Evolutionary conservation across 2,888 invertebrate genomes (phyloP).

Genomic region (Plusia festucae): DNA sequence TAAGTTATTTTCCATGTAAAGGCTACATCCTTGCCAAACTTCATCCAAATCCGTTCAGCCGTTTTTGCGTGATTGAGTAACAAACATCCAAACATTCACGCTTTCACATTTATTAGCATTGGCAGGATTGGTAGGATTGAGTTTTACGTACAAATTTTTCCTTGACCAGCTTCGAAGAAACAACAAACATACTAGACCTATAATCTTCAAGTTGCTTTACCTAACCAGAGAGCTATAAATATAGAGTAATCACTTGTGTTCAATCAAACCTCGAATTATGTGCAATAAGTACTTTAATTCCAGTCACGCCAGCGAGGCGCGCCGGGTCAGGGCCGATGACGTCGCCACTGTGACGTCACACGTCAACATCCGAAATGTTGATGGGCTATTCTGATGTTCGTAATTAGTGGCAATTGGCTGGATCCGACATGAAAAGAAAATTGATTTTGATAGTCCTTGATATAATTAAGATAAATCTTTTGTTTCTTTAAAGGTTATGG

Average conservation of each 20-base stretch:
- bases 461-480: background rate
- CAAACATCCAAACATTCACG: no score
- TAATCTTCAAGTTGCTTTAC: background rate
- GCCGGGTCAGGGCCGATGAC: slow-evolving; percentile 40
- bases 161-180: background rate
- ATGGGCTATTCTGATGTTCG: slow-evolving; percentile 9
- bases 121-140: no score
- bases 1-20: no score
- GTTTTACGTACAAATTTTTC: no score
- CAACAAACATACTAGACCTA: background rate
- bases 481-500: no score
- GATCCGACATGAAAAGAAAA: background rate
- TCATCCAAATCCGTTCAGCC: no score
- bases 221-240: background rate
- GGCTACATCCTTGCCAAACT: no score
- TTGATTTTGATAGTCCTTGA: background rate
- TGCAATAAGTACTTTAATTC: slow-evolving; percentile 33
- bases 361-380: slow-evolving; percentile 30
- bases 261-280: slow-evolving; percentile 43
- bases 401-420: slow-evolving; percentile 22
- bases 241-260: slow-evolving; percentile 35
- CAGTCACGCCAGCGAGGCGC: slow-evolving; percentile 44
- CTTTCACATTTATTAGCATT: no score
- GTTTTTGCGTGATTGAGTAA: no score
- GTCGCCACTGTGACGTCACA: slow-evolving; percentile 48